A percentile compares a stretch with the other conserved stretches of the same genome.
Evolutionary conservation across 2,797 vertebrate genomes (phyloP).

Genomic region (Pseudomugil gertrudae): DNA sequence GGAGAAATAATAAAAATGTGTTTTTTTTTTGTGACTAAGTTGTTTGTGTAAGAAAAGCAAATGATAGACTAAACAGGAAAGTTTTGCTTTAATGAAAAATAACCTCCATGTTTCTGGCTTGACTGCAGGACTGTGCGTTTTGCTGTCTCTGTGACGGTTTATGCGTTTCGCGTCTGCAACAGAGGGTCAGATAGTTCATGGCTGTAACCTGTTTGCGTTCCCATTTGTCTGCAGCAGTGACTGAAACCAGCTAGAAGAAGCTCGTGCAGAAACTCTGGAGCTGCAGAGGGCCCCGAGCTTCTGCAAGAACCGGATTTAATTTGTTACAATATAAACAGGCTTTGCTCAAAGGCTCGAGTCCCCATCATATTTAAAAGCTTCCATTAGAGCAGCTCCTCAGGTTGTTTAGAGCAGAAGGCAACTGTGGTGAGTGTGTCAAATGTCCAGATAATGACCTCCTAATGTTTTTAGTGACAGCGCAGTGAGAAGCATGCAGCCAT

Average conservation of each 20-base stretch:
- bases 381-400: constrained; percentile 73
- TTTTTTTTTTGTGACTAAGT: neutral
- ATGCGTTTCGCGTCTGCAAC: constrained; percentile 79
- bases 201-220: constrained; percentile 93
- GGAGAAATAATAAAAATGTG: neutral
- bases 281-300: constrained; percentile 74
- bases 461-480: constrained; percentile 42
- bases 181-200: constrained; percentile 91
- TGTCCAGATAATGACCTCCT: constrained; percentile 74
- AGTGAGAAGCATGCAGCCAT: constrained; percentile 29
- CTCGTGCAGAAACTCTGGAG: constrained; percentile 82
- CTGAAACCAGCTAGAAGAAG: constrained; percentile 32
- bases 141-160: constrained; percentile 41
- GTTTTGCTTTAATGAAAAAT: no score
- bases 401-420: constrained; percentile 73
- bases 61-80: no score
- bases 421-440: constrained; percentile 66
- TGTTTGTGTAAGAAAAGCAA: neutral
- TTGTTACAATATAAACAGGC: constrained; percentile 78
- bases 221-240: constrained; percentile 83
- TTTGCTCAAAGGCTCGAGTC: constrained; percentile 81
- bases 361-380: constrained; percentile 72
- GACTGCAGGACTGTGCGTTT: neutral
- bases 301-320: constrained; percentile 87
- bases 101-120: no score